Conservation (phyloP, 37 sponge, comb jelly and placozoan species). For the Petrosia ficiformis region DNA sequence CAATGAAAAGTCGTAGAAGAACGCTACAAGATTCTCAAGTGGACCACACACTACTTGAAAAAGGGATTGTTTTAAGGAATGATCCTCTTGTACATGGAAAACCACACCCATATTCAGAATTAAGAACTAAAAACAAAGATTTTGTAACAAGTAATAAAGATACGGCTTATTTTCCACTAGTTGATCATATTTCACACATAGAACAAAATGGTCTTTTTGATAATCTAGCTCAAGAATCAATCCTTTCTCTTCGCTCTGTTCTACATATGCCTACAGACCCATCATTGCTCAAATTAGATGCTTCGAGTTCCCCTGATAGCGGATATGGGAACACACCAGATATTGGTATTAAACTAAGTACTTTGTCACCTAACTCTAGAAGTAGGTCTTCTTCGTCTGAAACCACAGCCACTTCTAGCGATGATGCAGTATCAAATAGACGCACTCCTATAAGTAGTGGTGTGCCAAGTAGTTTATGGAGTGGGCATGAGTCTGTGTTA, state of each 20-base stretch:
- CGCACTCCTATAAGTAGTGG: neutral
- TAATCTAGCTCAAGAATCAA: neutral
- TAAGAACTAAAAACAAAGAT: too few species aligned
- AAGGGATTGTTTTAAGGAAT: too few species aligned
- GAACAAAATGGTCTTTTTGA: too few species aligned
- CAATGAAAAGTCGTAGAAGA: too few species aligned
- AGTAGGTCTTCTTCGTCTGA: neutral
- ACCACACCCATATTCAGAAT: too few species aligned
- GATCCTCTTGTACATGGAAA: too few species aligned
- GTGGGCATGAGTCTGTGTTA: neutral
- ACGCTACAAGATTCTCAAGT: too few species aligned
- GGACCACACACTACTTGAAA: too few species aligned
- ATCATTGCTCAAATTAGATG: neutral
- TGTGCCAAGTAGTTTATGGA: neutral
- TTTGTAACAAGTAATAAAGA: too few species aligned
- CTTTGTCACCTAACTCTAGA: neutral
- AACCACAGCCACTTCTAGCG: neutral
- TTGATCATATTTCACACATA: too few species aligned
- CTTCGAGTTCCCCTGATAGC: slow-evolving; percentile 18
- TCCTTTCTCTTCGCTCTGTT: neutral
- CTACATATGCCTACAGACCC: neutral
- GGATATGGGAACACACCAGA: slow-evolving; percentile 53
- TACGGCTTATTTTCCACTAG: too few species aligned
- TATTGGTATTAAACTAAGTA: neutral
- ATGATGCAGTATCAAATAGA: neutral